Evolutionary conservation across 2,888 invertebrate species (phyloP), one percentile per base, ranked within the genome.

Genomic region (Acrobasis consociella): DNA sequence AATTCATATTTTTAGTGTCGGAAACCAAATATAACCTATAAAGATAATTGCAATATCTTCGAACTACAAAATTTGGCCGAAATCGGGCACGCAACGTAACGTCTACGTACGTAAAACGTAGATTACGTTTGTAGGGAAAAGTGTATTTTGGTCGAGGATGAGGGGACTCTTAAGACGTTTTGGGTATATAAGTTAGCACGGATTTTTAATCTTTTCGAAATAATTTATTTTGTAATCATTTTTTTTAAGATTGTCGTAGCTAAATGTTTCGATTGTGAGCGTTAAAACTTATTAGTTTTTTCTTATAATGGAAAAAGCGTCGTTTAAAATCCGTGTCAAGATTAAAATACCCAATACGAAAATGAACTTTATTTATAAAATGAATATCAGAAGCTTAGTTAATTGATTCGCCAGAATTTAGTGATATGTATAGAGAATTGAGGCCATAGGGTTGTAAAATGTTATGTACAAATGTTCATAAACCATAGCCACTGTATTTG

Each of bases 381-480:
- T 22, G 42, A 13, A 55, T 9, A 16, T 39, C 15, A 39, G 37
- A 59, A n/a, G 50, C 31, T 38, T 60, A 60, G 51, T 15, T n/a
- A 49, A 58, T 46, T 31, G 31, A 31, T 31, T 7, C 31, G 8
- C 9, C 31, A 31, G 13, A 11, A 10, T 22, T 52, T 31, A 52
- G 52, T 22, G 52, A 52, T 10, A 22, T 49, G 11, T 59, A 38
- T 50, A 50, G 59, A 31, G 37, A 37, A 39, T 39, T 42, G 22
- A 39, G 1, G 13, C 2, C 38, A 52, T 22, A 42, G 13, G 11
- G 31, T 15, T 17, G 31, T 60, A 52, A 58, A 58, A 22, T 22
- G 46, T 60, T 62, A 61, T 63, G 46, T 66, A 58, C 53, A 58
- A 67, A 71, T 59, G 38, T 55, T 55, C 13, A 56, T 56, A 46